These are phyloP conservation scores for Liparis tanakae DNA, from an alignment of 2,797 vertebrate genomes.

Conservation along the genomic window DNA sequence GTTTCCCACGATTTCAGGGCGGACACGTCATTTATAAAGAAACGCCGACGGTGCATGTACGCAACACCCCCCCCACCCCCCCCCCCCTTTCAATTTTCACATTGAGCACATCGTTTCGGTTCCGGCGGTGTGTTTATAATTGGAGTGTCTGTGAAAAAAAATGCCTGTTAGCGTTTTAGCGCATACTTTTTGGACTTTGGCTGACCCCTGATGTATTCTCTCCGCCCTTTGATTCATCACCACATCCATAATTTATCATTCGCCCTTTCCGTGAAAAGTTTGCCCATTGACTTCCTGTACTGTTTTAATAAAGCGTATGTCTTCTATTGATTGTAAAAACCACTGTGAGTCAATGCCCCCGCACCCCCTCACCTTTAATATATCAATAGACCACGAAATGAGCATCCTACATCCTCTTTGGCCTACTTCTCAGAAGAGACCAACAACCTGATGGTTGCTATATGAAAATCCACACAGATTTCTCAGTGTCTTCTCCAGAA, in stretches of 20 bases:
- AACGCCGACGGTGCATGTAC: slow-evolving; percentile 10
- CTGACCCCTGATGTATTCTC: slow-evolving; percentile 33
- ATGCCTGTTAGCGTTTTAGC: slow-evolving; percentile 26
- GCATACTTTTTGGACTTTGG: slow-evolving; percentile 53
- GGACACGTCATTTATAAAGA: slow-evolving; percentile 28
- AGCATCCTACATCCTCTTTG: slow-evolving; percentile 44
- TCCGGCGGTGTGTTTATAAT: not conserved
- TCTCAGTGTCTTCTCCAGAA: slow-evolving; percentile 25
- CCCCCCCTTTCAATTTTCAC: slow-evolving; percentile 2
- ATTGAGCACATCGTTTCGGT: not conserved
- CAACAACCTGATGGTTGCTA: not conserved
- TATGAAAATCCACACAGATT: slow-evolving; percentile 20
- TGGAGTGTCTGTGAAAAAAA: slow-evolving; percentile 3
- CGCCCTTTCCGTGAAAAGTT: slow-evolving; percentile 57
- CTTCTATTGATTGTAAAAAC: slow-evolving; percentile 58
- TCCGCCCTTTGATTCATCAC: slow-evolving; percentile 30
- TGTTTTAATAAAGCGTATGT: slow-evolving; percentile 57
- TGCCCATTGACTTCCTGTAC: slow-evolving; percentile 53
- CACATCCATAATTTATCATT: slow-evolving; percentile 56
- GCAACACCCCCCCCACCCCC: slow-evolving; percentile 14
- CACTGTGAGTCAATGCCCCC: slow-evolving; percentile 1
- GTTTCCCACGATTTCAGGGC: slow-evolving; percentile 31
- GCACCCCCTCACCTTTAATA: slow-evolving; percentile 19
- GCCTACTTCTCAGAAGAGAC: slow-evolving; percentile 19
- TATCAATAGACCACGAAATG: slow-evolving; percentile 53